Evolutionary conservation across 2,113 vertebrate species (phyloP), one percentile per base, ranked within the genome.

Genomic region (Zosterops borbonicus): DNA sequence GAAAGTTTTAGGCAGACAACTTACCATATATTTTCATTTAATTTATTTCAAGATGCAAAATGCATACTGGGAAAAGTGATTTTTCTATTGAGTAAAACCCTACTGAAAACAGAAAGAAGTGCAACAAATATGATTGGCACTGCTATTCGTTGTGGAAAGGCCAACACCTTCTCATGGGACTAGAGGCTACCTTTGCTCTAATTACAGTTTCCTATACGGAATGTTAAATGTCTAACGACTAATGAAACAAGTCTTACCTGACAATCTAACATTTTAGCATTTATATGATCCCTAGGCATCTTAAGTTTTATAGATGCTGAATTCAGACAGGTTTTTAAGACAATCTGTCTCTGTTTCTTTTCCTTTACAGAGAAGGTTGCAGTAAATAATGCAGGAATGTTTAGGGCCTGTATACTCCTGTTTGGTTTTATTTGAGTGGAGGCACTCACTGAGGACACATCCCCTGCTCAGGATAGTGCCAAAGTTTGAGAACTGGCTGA

Each of bases 161-260:
- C 92, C 87, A 96, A 89, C 58, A 78, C 3, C 56, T 96, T 94
- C 96, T 96, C 95, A 17, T 37, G 94, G 65, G 96, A 97, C 49
- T 92, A 76, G 90, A 94, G 81, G 80, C 83, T 95, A 78, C 87
- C 89, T 89, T 95, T 89, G 55, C 93, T 90, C 73, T 97, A 98
- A 98, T 98, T 98, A 97, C 39, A 68, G 58, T 89, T 97, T 96
- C 81, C 78, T 90, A 10, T 77, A 96, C 83, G 83, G 97, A 97
- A 97, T 91, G 89, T 93, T 97, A 96, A 96, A 86, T 94, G n/a
- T 97, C 88, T 97, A 96, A 87, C 46, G 95, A 96, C 90, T 91
- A 97, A 96, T 92, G 90, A 78, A 97, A 97, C 20, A 94, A 92
- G 93, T 96, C 82, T 79, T 94, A 97, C 75, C 87, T 87, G 87